phyloP scores from a whole-genome alignment of 30 jellyfish, hydroid and myxozoan species.

The Turritopsis dohrnii region DNA sequence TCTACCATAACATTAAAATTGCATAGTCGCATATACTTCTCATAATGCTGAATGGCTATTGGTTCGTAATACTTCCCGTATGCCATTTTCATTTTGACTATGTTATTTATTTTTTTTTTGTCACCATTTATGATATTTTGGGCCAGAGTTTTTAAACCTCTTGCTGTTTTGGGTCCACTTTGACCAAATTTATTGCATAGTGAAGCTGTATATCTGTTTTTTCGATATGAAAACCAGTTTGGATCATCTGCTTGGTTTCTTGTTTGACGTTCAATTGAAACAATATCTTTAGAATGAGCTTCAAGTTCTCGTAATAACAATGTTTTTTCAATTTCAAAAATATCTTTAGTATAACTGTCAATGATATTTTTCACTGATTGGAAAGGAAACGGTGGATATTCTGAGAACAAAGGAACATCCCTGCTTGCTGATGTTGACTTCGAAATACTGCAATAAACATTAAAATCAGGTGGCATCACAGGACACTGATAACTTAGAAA shows the following conservation, averaged over 20 bases:
- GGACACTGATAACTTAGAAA: conserved; percentile 12
- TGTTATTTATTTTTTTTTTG: neutral
- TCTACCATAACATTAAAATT: conserved; percentile 2
- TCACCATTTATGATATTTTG: neutral
- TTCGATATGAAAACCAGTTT: conserved; percentile 11
- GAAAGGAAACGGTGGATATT: conserved; percentile 16
- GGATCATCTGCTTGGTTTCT: conserved; percentile 22
- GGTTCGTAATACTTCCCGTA: conserved; percentile 25
- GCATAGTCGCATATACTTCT: conserved; percentile 11
- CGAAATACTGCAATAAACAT: conserved; percentile 9
- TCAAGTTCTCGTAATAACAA: neutral
- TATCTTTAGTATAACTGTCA: neutral
- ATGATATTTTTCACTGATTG: neutral
- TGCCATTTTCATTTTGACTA: conserved; percentile 14
- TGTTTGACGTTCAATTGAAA: neutral
- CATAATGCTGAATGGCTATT: conserved; percentile 15
- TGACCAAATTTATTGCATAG: neutral
- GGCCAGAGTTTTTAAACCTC: conserved; percentile 14
- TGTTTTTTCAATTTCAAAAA: conserved; percentile 2
- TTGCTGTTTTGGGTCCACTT: neutral
- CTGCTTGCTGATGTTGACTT: neutral
- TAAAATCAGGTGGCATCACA: conserved; percentile 12
- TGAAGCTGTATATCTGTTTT: conserved; percentile 8
- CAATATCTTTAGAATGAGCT: neutral
- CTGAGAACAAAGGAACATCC: neutral